Percentiles rank a stretch among this genome's conserved stretches.
Evolutionary conservation across 1,140 invertebrate genomes (phyloP).

Genomic region (Nymphalis io): DNA sequence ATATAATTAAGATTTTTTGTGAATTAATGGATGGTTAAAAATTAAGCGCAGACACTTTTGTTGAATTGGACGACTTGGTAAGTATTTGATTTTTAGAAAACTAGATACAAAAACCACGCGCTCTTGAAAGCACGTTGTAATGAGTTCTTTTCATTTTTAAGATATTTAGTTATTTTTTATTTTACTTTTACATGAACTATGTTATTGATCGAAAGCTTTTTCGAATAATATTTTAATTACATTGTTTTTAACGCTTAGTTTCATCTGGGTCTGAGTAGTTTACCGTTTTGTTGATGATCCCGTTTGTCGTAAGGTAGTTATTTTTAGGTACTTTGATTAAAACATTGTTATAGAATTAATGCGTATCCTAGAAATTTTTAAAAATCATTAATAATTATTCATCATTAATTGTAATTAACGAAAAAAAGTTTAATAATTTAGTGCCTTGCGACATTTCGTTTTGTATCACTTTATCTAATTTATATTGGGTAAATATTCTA

Average conservation of each 20-base stretch:
- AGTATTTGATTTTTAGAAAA: constrained; percentile 15
- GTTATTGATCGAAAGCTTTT: neutral
- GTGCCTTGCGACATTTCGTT: no score
- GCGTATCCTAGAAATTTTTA: no score
- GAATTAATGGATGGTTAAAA: constrained; percentile 17
- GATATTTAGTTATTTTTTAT: neutral
- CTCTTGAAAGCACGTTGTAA: constrained; percentile 41
- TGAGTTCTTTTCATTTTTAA: constrained; percentile 13
- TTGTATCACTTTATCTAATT: no score
- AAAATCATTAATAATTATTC: no score
- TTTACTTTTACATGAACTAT: neutral
- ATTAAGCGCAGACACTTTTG: constrained; percentile 1
- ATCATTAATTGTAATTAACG: no score
- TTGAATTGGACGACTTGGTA: constrained; percentile 8
- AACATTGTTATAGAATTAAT: neutral
- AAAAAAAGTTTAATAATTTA: no score
- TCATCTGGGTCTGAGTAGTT: neutral
- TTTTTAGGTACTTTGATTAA: neutral
- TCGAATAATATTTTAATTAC: constrained; percentile 17
- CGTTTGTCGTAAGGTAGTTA: constrained; percentile 4
- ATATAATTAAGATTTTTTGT: constrained; percentile 22
- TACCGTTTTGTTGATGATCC: constrained; percentile 19
- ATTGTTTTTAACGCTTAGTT: neutral
- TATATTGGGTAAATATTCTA: no score
- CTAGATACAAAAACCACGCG: constrained; percentile 40